Percentiles rank a stretch among this genome's conserved stretches.
These are phyloP conservation scores for Phlogophora meticulosa DNA, from an alignment of 2,888 invertebrate species.

Conservation along the genomic window DNA sequence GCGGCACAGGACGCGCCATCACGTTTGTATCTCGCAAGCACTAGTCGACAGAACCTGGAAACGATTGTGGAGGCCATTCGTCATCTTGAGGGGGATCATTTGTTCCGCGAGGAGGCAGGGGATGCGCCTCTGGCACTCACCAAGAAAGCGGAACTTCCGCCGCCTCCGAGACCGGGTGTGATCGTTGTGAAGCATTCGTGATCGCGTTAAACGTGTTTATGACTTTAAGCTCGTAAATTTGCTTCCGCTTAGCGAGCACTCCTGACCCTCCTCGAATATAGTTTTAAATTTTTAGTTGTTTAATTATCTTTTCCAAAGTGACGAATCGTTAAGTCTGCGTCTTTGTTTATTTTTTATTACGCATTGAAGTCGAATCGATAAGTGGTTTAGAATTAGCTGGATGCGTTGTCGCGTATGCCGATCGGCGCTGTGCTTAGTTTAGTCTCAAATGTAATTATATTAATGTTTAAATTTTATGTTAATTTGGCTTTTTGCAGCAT, in stretches of 20 bases:
- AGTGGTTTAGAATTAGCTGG: conserved; percentile 78
- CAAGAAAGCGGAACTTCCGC: conserved; percentile 88
- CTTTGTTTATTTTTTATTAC: conserved; percentile 82
- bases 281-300: conserved; percentile 87
- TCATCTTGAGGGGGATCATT: conserved; percentile 98
- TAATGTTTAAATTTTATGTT: conserved; percentile 78
- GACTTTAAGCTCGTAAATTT: conserved; percentile 76
- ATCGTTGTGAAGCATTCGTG: conserved; percentile 97
- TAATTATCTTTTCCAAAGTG: conserved; percentile 89
- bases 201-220: conserved; percentile 84
- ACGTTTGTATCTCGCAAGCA: conserved; percentile 89
- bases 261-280: conserved; percentile 89
- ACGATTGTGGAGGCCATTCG: conserved; percentile 99
- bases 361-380: conserved; percentile 80
- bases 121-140: conserved; percentile 92
- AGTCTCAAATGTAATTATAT: conserved; percentile 87
- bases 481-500: conserved; percentile 77
- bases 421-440: conserved; percentile 87
- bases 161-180: conserved; percentile 95
- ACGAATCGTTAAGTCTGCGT: conserved; percentile 90
- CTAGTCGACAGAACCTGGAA: conserved; percentile 98
- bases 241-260: conserved; percentile 81
- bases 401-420: conserved; percentile 80
- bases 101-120: conserved; percentile 95
- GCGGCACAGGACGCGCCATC: conserved; percentile 83